Evolutionary conservation across 2,888 invertebrate genomes (phyloP).

Genomic region (Therioaphis trifolii): DNA sequence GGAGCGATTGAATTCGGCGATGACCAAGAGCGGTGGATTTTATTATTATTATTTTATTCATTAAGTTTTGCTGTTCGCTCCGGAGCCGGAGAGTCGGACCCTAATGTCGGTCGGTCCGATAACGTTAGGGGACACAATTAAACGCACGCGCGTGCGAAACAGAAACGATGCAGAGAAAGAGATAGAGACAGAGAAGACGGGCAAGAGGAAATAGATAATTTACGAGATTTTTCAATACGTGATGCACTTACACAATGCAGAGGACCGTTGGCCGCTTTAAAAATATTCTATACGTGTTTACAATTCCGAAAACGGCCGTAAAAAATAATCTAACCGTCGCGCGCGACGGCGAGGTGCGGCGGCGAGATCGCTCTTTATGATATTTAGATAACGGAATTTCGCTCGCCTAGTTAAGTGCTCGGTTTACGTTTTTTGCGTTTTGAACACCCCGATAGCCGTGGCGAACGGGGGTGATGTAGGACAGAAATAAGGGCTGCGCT

Average conservation of each 20-base stretch:
- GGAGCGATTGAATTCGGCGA: not conserved
- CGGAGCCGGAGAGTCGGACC: too few relatives aligned
- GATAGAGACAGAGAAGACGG: too few relatives aligned
- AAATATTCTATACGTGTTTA: constrained; percentile 13
- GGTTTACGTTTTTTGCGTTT: not conserved
- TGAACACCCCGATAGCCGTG: too few relatives aligned
- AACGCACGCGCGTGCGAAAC: too few relatives aligned
- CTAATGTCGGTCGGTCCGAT: not conserved
- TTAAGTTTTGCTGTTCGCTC: too few relatives aligned
- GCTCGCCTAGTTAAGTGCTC: not conserved
- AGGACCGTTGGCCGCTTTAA: not conserved
- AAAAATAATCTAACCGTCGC: not conserved
- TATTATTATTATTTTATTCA: not conserved
- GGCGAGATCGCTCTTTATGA: not conserved
- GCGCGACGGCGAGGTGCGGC: too few relatives aligned
- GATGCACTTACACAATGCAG: constrained; percentile 15
- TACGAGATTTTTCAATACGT: constrained; percentile 24
- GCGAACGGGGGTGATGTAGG: too few relatives aligned
- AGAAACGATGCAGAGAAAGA: too few relatives aligned
- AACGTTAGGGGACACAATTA: not conserved
- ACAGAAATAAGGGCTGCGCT: too few relatives aligned
- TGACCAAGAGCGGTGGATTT: not conserved
- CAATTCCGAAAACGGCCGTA: not conserved
- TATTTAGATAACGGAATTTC: constrained; percentile 1
- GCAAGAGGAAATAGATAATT: constrained; percentile 6